phyloP scores from a whole-genome alignment of 2,797 vertebrate genomes.

The Sebastes steindachneri region DNA sequence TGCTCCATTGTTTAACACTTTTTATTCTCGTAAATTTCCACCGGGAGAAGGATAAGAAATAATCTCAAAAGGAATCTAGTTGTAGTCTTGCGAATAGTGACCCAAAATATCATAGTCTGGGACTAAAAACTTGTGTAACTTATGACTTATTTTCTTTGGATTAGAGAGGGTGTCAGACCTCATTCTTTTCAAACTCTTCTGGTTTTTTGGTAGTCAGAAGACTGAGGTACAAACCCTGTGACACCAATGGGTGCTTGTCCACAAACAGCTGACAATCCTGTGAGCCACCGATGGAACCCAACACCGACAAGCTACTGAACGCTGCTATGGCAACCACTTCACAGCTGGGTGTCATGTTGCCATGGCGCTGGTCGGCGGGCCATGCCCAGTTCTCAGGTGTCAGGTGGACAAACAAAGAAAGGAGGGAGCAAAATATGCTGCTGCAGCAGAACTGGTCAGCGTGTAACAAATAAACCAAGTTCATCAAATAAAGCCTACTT shows the following conservation, averaged over 20 bases:
- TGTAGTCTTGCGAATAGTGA: too few species aligned
- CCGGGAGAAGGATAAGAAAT: too few species aligned
- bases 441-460: neutral
- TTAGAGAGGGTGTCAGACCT: neutral
- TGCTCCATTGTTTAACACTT: too few species aligned
- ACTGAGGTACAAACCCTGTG: neutral
- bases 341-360: slow-evolving; percentile 62
- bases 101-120: too few species aligned
- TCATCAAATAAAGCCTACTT: neutral
- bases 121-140: too few species aligned
- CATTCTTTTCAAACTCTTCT: neutral
- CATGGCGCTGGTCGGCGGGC: slow-evolving; percentile 13
- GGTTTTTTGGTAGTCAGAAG: too few species aligned
- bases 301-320: slow-evolving; percentile 37
- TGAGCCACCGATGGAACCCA: slow-evolving; percentile 33
- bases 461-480: neutral
- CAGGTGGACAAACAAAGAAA: slow-evolving; percentile 42
- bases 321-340: slow-evolving; percentile 52
- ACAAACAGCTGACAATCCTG: slow-evolving; percentile 13
- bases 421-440: neutral
- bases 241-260: neutral
- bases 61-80: too few species aligned
- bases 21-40: too few species aligned
- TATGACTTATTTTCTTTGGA: neutral
- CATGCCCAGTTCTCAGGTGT: slow-evolving; percentile 60